Evolutionary conservation across 2,888 invertebrate genomes (phyloP).

Genomic region (Cryptophagus acutangulus): DNA sequence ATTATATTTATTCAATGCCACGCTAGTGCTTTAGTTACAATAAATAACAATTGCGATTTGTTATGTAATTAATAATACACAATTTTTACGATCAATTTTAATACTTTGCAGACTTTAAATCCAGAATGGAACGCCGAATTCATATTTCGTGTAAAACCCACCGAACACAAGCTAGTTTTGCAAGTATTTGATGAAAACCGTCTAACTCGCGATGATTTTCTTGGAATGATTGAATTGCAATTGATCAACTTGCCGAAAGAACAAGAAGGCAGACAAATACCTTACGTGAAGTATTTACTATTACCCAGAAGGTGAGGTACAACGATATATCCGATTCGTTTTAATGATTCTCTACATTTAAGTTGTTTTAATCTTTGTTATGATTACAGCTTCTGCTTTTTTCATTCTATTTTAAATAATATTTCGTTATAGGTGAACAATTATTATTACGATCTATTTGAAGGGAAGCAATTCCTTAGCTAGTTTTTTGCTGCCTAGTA

Average conservation of each 20-base stretch:
- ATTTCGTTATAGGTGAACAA: too few species aligned
- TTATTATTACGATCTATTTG: too few species aligned
- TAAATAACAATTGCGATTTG: neutral
- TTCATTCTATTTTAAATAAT: too few species aligned
- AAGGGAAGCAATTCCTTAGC: too few species aligned
- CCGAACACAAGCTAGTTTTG: conserved; percentile 86
- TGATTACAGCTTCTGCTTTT: too few species aligned
- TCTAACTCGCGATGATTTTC: conserved; percentile 94
- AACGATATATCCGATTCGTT: neutral
- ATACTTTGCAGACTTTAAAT: conserved; percentile 93
- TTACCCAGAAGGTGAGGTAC: conserved; percentile 81
- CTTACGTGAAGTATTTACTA: conserved; percentile 77
- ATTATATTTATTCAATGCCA: neutral
- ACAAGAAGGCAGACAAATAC: conserved; percentile 67
- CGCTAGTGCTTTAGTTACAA: neutral
- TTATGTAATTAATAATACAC: too few species aligned
- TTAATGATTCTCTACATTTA: neutral
- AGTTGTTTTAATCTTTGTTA: too few species aligned
- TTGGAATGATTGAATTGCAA: conserved; percentile 91
- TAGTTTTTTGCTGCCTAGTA: too few species aligned
- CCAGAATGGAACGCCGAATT: conserved; percentile 98
- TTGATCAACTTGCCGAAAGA: conserved; percentile 59
- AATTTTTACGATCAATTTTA: too few species aligned
- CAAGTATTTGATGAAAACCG: conserved; percentile 99
- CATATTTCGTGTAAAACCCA: conserved; percentile 86